These are phyloP conservation scores for Sarcophaga variegata DNA, from an alignment of 2,888 invertebrate species.

Conservation along the genomic window DNA sequence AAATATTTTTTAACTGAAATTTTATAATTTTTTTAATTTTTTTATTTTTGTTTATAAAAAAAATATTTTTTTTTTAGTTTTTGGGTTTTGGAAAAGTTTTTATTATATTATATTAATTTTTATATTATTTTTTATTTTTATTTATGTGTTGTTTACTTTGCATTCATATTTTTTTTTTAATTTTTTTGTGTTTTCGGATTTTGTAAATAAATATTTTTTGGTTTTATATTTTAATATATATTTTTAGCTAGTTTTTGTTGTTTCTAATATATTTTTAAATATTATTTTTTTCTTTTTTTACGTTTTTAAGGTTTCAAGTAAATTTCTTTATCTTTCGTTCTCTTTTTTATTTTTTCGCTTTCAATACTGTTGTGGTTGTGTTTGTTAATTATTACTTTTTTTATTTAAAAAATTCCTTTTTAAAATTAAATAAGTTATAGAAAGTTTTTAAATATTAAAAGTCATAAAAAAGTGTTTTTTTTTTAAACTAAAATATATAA, in stretches of 20 bases:
- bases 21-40: conserved; percentile 8
- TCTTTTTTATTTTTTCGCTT: conserved; percentile 69
- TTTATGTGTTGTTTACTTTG: conserved; percentile 23
- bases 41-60: not conserved
- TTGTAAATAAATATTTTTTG: conserved; percentile 62
- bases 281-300: conserved; percentile 70
- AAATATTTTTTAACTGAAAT: conserved; percentile 37
- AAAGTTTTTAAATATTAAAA: too few species aligned
- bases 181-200: too few species aligned
- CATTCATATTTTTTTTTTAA: conserved; percentile 12
- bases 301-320: conserved; percentile 70
- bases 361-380: conserved; percentile 65
- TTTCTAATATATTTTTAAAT: conserved; percentile 48
- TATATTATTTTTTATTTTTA: not conserved
- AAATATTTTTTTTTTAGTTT: conserved; percentile 23
- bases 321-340: conserved; percentile 72
- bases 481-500: too few species aligned
- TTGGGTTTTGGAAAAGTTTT: conserved; percentile 30
- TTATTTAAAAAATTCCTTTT: conserved; percentile 44
- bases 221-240: conserved; percentile 30
- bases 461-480: too few species aligned
- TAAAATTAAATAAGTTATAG: too few species aligned
- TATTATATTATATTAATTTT: not conserved
- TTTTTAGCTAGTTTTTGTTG: conserved; percentile 45
- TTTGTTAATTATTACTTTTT: conserved; percentile 64